Conservation (phyloP, 2,113 vertebrate species). For the Gnathonemus echidnorhynchus region DNA sequence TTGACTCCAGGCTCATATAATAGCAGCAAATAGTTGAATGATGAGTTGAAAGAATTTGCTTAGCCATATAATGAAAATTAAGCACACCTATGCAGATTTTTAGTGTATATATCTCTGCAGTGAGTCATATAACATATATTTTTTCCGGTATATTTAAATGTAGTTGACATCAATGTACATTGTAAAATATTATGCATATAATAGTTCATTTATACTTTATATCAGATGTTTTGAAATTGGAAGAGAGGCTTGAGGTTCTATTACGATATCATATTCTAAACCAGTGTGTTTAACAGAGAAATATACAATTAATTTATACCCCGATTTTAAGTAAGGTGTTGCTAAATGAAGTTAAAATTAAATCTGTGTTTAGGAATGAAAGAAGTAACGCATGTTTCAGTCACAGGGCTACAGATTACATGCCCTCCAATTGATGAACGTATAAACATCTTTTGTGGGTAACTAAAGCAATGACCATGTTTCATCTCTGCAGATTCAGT, state of each 20-base stretch:
- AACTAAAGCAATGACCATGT: conserved; percentile 25
- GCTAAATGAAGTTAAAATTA: background rate
- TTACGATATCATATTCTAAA: background rate
- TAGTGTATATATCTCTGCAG: background rate
- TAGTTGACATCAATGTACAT: background rate
- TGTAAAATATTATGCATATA: background rate
- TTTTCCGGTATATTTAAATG: background rate
- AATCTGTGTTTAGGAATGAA: background rate
- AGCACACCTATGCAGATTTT: conserved; percentile 13
- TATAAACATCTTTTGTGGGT: conserved; percentile 36
- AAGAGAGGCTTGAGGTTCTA: background rate
- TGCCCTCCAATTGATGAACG: conserved; percentile 33
- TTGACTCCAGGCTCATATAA: background rate
- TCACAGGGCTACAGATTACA: conserved; percentile 27
- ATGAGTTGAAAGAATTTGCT: background rate
- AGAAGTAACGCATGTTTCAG: background rate
- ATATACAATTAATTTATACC: background rate
- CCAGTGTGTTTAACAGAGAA: background rate
- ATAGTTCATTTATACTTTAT: background rate
- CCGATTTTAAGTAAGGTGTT: background rate
- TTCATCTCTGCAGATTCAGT: conserved; percentile 42
- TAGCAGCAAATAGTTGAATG: background rate
- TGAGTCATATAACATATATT: background rate
- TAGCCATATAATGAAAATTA: conserved; percentile 14
- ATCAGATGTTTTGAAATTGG: background rate